Evolutionary conservation across 2,888 invertebrate genomes (phyloP).

Genomic region (Acanthosepion pharaonis): DNA sequence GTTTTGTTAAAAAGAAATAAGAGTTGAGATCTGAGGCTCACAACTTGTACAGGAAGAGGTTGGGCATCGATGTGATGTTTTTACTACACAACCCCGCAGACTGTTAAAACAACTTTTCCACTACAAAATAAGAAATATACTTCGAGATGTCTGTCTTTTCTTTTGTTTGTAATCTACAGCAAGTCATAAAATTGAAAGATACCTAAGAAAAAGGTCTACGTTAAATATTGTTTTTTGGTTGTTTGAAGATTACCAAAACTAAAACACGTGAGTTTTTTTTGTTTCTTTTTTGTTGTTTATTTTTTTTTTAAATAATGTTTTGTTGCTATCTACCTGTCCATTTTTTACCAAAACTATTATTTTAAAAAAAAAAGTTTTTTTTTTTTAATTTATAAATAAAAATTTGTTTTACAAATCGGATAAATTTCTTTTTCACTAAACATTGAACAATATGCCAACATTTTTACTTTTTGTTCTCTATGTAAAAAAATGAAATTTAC

Average conservation of each 20-base stretch:
- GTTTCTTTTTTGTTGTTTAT: not conserved
- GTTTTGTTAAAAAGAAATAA: not conserved
- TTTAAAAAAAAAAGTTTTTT: not conserved
- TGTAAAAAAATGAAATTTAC: too few species aligned
- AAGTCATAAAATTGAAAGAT: too few species aligned
- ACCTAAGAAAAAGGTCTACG: too few species aligned
- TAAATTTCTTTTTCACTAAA: too few species aligned
- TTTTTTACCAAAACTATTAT: not conserved
- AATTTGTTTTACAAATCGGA: too few species aligned
- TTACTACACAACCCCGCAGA: not conserved
- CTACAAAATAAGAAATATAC: not conserved
- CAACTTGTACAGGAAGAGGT: not conserved
- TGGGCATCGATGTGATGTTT: not conserved
- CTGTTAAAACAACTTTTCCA: not conserved
- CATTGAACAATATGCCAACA: too few species aligned
- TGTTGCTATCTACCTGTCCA: not conserved
- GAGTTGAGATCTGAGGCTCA: not conserved
- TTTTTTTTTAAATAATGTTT: not conserved
- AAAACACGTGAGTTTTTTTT: not conserved
- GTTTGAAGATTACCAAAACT: not conserved
- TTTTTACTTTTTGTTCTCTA: too few species aligned
- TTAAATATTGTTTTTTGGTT: not conserved
- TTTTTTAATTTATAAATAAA: too few species aligned
- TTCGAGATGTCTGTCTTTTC: not conserved
- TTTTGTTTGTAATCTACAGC: not conserved